A percentile compares a stretch with the other conserved stretches of the same genome.
Conservation (phyloP, 2,888 invertebrate genomes). For the Hypena proboscidalis region DNA sequence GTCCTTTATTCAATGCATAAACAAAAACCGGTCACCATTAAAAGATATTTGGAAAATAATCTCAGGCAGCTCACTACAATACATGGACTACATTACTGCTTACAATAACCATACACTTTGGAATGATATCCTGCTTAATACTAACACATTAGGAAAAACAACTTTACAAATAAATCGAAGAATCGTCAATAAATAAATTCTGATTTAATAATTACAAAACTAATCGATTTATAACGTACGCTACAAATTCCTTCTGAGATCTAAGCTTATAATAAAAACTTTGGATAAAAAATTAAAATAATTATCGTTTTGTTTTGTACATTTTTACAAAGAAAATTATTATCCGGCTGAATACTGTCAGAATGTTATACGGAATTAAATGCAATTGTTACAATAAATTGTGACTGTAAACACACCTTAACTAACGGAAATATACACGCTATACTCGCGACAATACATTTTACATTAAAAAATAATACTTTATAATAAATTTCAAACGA, state of each 20-base stretch:
- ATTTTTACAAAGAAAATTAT: conserved; percentile 77
- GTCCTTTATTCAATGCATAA: conserved; percentile 82
- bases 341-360: conserved; percentile 64
- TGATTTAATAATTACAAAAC: conserved; percentile 74
- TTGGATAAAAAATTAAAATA: conserved; percentile 80
- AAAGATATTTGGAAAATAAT: conserved; percentile 65
- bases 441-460: conserved; percentile 58
- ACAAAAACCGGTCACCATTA: conserved; percentile 74
- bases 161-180: conserved; percentile 71
- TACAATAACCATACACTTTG: conserved; percentile 71
- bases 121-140: conserved; percentile 77
- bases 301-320: conserved; percentile 77
- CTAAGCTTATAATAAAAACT: conserved; percentile 83
- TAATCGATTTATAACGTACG: conserved; percentile 66
- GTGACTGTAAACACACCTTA: conserved; percentile 68
- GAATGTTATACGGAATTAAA: conserved; percentile 64
- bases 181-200: conserved; percentile 80
- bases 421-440: conserved; percentile 53
- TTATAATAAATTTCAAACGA: conserved; percentile 66
- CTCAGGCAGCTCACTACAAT: conserved; percentile 62
- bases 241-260: conserved; percentile 81
- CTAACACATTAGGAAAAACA: conserved; percentile 64
- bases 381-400: conserved; percentile 50
- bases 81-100: conserved; percentile 58
- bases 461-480: conserved; percentile 73